Base-by-base conservation (phyloP, 2,113 vertebrate genomes). In the Bambusicola thoracicus region DNA sequence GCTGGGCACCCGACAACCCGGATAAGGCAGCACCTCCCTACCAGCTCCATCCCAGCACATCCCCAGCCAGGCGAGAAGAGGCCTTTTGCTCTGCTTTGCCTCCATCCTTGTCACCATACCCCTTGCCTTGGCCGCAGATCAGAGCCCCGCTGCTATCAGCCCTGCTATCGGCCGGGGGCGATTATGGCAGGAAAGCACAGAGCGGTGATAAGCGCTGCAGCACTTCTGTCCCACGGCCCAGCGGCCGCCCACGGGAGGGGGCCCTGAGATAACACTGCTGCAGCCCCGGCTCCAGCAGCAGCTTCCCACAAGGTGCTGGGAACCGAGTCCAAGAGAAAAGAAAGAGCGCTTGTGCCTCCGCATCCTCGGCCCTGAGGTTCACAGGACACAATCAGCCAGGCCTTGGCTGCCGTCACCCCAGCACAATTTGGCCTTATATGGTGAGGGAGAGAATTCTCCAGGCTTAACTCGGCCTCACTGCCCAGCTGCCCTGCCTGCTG, bases 381-480 rank as follows among this genome's bases (percentile, higher is more conserved):
- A 11, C 36, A 40, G 36, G 61, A 88, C 8, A 2, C 61, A 34
- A n/a, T 55, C 2, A 1, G 58, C 69, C 78, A 84, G 84, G 87
- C 67, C 55, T 96, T 93, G 95, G 92, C 94, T 80, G 63, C n/a
- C 19, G 0, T 72, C 48, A 36, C 58, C 89, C 66, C 4, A 78
- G 53, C 61, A 93, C 66, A 95, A 84, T 29, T 89, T 5, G 5
- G 38, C 94, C 91, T 95, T 96, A 93, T 96, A 96, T 75, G 95
- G 95, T 83, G 41, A 94, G 77, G 69, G 43, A 83, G 61, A 76
- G 83, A 93, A 92, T 66, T 55, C 77, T 41, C 51, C 1, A 2
- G 81, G 43, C 25, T 92, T 56, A 76, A 73, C 67, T 62, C 4
- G 0, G 76, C 29, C 79, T 1, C 90, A 32, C 65, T 25, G 59